Conservation (phyloP, 2,888 invertebrate species). For the Heliconius ethilla region DNA sequence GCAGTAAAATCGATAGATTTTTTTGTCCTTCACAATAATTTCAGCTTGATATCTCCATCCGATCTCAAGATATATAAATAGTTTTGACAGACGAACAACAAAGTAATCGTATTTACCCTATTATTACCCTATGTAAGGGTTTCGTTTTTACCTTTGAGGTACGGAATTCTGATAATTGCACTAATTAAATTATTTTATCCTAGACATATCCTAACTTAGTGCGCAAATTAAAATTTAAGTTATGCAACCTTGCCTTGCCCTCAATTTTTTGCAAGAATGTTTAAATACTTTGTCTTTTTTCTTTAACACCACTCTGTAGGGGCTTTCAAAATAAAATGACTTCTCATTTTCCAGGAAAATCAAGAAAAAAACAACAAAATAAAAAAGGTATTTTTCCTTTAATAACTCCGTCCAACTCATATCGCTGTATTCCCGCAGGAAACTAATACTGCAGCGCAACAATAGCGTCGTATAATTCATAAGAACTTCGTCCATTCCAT, state of each 20-base stretch:
- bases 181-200: too few relatives aligned
- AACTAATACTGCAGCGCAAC: constrained; percentile 46
- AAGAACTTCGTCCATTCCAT: constrained; percentile 44
- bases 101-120: too few relatives aligned
- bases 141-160: too few relatives aligned
- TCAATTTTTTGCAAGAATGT: background rate
- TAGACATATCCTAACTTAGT: too few relatives aligned
- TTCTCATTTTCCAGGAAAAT: background rate
- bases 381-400: constrained; percentile 30
- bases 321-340: background rate
- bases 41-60: too few relatives aligned
- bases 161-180: too few relatives aligned
- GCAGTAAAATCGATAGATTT: too few relatives aligned
- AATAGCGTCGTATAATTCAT: constrained; percentile 45
- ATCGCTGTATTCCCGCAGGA: constrained; percentile 38
- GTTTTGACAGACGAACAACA: too few relatives aligned
- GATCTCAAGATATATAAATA: too few relatives aligned
- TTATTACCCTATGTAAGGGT: too few relatives aligned
- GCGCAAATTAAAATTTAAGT: background rate
- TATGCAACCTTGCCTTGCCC: too few relatives aligned
- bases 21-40: too few relatives aligned
- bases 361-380: constrained; percentile 16
- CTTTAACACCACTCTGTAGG: background rate
- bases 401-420: constrained; percentile 32
- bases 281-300: background rate